These are phyloP conservation scores for Zaprionus ornatus DNA, from an alignment of 1,140 invertebrate genomes.

Conservation along the genomic window DNA sequence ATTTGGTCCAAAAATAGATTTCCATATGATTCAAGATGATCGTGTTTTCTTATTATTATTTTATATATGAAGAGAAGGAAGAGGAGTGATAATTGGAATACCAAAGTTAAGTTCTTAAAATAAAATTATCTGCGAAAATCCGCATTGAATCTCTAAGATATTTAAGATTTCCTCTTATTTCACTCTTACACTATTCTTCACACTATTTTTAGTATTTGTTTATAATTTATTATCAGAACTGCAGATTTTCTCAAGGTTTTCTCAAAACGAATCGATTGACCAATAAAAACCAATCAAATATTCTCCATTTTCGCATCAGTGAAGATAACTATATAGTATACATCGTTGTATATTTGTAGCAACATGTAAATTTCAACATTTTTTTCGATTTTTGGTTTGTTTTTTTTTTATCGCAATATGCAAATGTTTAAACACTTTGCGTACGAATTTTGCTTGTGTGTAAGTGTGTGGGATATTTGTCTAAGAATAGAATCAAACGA, in stretches of 20 bases:
- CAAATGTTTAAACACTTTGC: slow-evolving; percentile 31
- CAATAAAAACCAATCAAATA: slow-evolving; percentile 10
- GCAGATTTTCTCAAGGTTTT: slow-evolving; percentile 8
- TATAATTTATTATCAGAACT: not conserved
- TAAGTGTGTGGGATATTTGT: slow-evolving; percentile 43
- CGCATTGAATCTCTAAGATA: not conserved
- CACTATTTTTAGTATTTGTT: not conserved
- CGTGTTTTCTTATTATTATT: not conserved
- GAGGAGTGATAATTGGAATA: not conserved
- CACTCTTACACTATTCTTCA: not conserved
- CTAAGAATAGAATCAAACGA: slow-evolving; percentile 68
- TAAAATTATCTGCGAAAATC: not conserved
- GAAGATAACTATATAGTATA: slow-evolving; percentile 16
- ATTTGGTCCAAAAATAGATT: not conserved
- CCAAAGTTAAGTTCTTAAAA: not conserved
- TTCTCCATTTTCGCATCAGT: slow-evolving; percentile 3
- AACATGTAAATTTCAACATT: slow-evolving; percentile 13
- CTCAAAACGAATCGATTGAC: not conserved
- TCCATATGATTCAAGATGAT: not conserved
- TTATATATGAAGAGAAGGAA: not conserved
- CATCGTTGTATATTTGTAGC: slow-evolving; percentile 12
- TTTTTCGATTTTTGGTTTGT: slow-evolving; percentile 9
- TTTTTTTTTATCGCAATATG: slow-evolving; percentile 12
- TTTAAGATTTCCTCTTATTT: not conserved
- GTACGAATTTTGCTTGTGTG: slow-evolving; percentile 6